A percentile compares a stretch with the other conserved stretches of the same genome.
Evolutionary conservation across 1,140 invertebrate species (phyloP).

Genomic region (Galleria mellonella): DNA sequence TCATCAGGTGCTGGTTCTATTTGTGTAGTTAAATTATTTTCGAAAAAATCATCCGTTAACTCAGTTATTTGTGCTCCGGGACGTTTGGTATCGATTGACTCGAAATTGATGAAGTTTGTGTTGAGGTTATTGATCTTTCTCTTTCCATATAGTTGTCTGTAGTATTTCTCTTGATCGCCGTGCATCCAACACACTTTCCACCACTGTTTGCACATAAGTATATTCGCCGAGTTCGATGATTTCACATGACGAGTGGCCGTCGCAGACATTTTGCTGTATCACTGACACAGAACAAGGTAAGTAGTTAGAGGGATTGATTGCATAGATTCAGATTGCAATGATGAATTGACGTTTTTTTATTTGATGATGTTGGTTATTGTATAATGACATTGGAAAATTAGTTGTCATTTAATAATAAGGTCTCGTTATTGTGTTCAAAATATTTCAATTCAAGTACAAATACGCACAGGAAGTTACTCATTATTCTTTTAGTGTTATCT

Average conservation of each 20-base stretch:
- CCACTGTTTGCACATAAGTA: constrained; percentile 89
- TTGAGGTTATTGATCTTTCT: constrained; percentile 69
- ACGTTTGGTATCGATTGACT: constrained; percentile 41
- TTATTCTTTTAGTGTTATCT: no score
- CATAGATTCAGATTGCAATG: constrained; percentile 7
- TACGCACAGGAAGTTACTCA: no score
- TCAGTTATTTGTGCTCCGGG: constrained; percentile 67
- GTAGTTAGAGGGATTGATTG: constrained; percentile 1
- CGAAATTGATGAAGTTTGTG: constrained; percentile 41
- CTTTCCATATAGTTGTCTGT: constrained; percentile 84
- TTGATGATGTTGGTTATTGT: not conserved
- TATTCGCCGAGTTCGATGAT: constrained; percentile 77
- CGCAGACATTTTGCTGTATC: constrained; percentile 56
- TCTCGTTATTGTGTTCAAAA: no score
- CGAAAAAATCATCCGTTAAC: constrained; percentile 69
- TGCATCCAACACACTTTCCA: constrained; percentile 92
- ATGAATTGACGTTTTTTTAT: not conserved
- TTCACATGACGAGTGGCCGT: constrained; percentile 70
- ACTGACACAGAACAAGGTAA: not conserved
- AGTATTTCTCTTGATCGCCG: constrained; percentile 88
- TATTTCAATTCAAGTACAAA: no score
- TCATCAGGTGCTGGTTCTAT: constrained; percentile 57
- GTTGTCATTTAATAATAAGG: no score
- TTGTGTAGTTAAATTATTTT: constrained; percentile 33
- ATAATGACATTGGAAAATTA: no score